A percentile compares a stretch with the other conserved stretches of the same genome.
Evolutionary conservation across 2,797 vertebrate species (phyloP).

Genomic region (Nannoperca australis): DNA sequence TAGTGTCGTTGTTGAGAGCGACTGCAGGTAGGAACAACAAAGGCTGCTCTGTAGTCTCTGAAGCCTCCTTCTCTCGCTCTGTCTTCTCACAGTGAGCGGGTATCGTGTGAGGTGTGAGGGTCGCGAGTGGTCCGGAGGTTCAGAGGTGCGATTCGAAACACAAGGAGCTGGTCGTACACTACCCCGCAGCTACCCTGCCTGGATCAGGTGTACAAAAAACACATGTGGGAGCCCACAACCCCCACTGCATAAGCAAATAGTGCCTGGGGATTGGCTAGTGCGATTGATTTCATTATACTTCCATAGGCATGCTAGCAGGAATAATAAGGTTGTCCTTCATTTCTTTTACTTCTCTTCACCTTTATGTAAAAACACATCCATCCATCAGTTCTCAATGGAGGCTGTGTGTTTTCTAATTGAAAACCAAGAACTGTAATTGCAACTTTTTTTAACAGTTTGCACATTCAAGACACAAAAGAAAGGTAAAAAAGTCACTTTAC

Average conservation of each 20-base stretch:
- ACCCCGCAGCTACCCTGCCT: conserved; percentile 72
- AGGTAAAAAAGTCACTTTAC: conserved; percentile 63
- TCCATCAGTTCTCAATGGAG: conserved; percentile 27
- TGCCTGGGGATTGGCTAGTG: conserved; percentile 71
- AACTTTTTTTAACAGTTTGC: conserved; percentile 59
- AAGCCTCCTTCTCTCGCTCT: conserved; percentile 40
- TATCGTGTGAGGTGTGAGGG: conserved; percentile 77
- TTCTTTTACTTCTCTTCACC: conserved; percentile 46
- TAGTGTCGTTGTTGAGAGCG: conserved; percentile 26
- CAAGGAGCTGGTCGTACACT: conserved; percentile 55
- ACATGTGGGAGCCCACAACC: conserved; percentile 69
- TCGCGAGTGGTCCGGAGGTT: conserved; percentile 62
- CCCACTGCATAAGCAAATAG: conserved; percentile 64
- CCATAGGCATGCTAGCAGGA: conserved; percentile 68
- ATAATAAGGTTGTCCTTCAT: conserved; percentile 61
- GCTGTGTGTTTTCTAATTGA: conserved; percentile 48
- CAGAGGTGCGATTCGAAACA: conserved; percentile 75
- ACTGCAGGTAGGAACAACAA: conserved; percentile 59
- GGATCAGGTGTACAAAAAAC: conserved; percentile 81
- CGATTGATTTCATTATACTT: conserved; percentile 68
- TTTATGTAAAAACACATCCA: conserved; percentile 51
- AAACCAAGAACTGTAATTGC: conserved; percentile 63
- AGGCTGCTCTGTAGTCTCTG: conserved; percentile 63
- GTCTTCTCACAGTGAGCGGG: conserved; percentile 46
- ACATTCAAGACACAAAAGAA: conserved; percentile 68